Evolutionary conservation across 2,113 vertebrate species (phyloP).

Genomic region (Alligator sinensis): DNA sequence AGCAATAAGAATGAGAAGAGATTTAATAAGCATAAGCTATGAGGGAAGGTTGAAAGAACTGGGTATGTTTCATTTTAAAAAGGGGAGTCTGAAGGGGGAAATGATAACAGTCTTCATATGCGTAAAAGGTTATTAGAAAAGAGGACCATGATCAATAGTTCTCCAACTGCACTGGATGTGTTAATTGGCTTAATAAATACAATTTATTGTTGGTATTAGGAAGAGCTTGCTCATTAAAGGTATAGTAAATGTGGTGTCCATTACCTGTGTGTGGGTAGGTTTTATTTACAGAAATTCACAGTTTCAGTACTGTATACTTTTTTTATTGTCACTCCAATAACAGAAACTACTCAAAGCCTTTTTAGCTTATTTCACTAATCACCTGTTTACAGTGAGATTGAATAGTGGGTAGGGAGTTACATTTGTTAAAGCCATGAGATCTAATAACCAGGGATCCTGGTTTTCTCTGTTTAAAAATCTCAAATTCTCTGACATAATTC

Average conservation of each 20-base stretch:
- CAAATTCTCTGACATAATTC: too few relatives aligned
- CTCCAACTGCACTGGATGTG: too few relatives aligned
- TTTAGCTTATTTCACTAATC: not conserved
- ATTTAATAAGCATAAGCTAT: not conserved
- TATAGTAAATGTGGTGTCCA: not conserved
- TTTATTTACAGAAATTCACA: not conserved
- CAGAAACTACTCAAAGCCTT: not conserved
- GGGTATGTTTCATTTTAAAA: not conserved
- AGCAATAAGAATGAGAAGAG: constrained; percentile 33
- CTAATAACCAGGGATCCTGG: too few relatives aligned
- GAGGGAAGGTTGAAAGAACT: constrained; percentile 30
- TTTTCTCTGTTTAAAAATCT: too few relatives aligned
- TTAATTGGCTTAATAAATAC: too few relatives aligned
- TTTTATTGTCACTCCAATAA: not conserved
- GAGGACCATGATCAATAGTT: not conserved
- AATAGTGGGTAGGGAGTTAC: not conserved
- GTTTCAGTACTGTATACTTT: not conserved
- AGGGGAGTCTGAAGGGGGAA: not conserved
- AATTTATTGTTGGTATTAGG: too few relatives aligned
- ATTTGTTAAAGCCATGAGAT: not conserved
- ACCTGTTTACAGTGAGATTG: not conserved
- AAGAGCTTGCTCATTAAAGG: too few relatives aligned
- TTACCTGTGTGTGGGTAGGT: not conserved
- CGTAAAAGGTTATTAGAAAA: constrained; percentile 28
- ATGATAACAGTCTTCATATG: constrained; percentile 2